Evolutionary conservation across 2,797 vertebrate species (phyloP).

Genomic region (Spheniscus humboldti): DNA sequence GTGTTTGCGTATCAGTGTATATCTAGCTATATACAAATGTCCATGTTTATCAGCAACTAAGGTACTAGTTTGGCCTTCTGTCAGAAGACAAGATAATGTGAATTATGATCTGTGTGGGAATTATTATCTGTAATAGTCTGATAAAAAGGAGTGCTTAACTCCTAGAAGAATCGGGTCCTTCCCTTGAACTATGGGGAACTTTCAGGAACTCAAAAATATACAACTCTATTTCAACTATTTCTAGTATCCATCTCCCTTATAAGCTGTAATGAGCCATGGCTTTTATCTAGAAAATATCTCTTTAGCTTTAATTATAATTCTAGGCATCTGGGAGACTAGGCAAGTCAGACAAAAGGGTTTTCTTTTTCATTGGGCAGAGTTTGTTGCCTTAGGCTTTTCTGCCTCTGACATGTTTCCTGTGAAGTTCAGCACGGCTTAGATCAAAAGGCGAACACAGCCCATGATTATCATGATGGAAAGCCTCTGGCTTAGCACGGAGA

Average conservation of each 20-base stretch:
- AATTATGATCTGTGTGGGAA: background rate
- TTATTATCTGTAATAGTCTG: background rate
- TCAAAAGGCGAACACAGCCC: background rate
- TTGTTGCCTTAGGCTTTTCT: conserved; percentile 17
- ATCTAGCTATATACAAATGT: background rate
- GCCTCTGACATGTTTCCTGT: background rate
- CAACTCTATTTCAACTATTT: background rate
- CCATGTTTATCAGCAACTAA: background rate
- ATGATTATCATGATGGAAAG: background rate
- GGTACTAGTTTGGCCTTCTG: background rate
- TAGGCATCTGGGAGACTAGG: background rate
- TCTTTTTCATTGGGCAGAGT: background rate
- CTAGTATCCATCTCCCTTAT: background rate
- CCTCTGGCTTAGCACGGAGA: background rate
- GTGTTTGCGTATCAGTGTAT: background rate
- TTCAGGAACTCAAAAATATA: background rate
- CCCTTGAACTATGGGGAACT: background rate
- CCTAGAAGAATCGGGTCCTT: background rate
- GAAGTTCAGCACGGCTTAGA: background rate
- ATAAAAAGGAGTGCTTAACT: background rate
- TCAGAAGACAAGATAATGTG: background rate
- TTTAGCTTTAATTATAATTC: background rate
- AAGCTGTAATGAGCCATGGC: background rate
- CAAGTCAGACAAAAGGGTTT: background rate
- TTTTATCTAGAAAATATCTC: background rate